These are phyloP conservation scores for Poecilia wingei DNA, from an alignment of 2,797 vertebrate species.

Conservation along the genomic window DNA sequence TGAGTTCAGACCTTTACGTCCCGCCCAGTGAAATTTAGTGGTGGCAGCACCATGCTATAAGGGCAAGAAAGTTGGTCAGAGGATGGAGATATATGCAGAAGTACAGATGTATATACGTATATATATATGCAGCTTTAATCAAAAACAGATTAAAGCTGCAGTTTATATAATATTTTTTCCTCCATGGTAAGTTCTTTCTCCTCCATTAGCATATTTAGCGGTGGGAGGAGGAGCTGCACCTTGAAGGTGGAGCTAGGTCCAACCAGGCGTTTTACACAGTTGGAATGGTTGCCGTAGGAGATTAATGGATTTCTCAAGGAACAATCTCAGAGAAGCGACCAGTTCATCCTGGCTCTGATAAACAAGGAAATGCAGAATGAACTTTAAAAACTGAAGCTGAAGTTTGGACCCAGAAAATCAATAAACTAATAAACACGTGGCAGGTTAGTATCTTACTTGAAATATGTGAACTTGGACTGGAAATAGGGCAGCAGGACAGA, in stretches of 20 bases:
- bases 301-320: too few species aligned
- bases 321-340: too few species aligned
- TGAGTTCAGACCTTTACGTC: neutral
- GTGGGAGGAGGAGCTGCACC: too few species aligned
- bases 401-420: slow-evolving; percentile 68
- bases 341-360: neutral
- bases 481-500: slow-evolving; percentile 11
- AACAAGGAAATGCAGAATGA: neutral
- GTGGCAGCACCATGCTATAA: neutral
- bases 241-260: too few species aligned
- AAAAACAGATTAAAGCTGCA: neutral
- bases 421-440: slow-evolving; percentile 68
- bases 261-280: too few species aligned
- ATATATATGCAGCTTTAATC: too few species aligned
- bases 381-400: slow-evolving; percentile 16
- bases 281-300: too few species aligned
- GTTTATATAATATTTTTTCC: neutral
- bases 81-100: neutral
- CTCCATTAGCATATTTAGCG: too few species aligned
- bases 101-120: neutral
- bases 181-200: neutral
- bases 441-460: slow-evolving; percentile 63
- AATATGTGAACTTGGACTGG: slow-evolving; percentile 35
- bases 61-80: neutral
- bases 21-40: neutral